These are phyloP conservation scores for Nebria ingens DNA, from an alignment of 1,140 invertebrate genomes.

Conservation along the genomic window DNA sequence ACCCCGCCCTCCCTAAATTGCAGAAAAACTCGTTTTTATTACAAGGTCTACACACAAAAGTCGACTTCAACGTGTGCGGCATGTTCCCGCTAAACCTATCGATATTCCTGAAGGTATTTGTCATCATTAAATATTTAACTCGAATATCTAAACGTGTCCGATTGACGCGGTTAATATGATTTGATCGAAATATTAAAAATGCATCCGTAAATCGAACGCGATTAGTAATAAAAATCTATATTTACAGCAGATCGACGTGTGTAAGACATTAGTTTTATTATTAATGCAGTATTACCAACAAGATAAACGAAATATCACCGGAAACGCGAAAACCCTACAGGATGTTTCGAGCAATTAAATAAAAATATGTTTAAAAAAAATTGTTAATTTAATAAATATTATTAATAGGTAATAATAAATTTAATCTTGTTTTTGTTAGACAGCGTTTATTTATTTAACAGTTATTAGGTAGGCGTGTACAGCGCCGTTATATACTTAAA, in stretches of 20 bases:
- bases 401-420: background rate
- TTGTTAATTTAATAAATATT: background rate
- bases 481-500: too few relatives aligned
- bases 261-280: background rate
- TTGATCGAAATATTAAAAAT: too few relatives aligned
- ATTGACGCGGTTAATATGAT: too few relatives aligned
- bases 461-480: too few relatives aligned
- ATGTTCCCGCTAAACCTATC: background rate
- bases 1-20: background rate
- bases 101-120: background rate
- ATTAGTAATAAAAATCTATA: background rate
- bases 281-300: background rate
- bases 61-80: background rate
- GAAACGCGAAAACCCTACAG: background rate
- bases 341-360: background rate
- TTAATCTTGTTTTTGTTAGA: background rate
- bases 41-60: background rate
- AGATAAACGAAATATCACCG: background rate
- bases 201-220: too few relatives aligned
- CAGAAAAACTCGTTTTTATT: background rate
- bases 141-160: background rate
- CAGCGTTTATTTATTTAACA: background rate
- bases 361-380: background rate
- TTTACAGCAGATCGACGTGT: background rate
- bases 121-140: background rate